phyloP scores from a whole-genome alignment of 2,888 invertebrate genomes.

The Mythimna vitellina region DNA sequence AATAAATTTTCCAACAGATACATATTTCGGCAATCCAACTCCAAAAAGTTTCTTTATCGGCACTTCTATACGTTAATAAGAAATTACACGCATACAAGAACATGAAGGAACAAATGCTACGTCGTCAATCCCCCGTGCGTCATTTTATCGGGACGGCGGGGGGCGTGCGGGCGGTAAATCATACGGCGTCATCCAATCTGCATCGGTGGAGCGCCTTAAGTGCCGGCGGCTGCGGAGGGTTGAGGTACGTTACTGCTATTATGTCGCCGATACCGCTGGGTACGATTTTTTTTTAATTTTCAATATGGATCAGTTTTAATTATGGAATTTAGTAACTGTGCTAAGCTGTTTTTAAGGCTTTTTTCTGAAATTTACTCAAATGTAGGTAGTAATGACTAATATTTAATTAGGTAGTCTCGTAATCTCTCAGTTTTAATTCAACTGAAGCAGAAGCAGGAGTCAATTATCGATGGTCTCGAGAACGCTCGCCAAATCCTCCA shows the following conservation, averaged over 20 bases:
- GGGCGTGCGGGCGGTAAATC: constrained; percentile 69
- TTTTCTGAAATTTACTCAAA: not conserved
- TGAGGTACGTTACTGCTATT: constrained; percentile 56
- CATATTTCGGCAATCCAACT: constrained; percentile 15
- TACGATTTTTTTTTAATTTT: constrained; percentile 26
- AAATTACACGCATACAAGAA: constrained; percentile 52
- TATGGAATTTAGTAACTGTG: not conserved
- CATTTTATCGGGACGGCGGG: constrained; percentile 64
- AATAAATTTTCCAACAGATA: not conserved
- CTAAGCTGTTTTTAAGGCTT: not conserved
- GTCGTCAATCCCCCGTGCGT: constrained; percentile 60
- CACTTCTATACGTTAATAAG: constrained; percentile 46
- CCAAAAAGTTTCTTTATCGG: constrained; percentile 24
- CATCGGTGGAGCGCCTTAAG: constrained; percentile 68
- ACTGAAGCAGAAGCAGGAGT: not conserved
- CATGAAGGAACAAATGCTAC: constrained; percentile 51
- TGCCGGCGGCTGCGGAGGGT: constrained; percentile 58
- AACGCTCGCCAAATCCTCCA: too few relatives aligned
- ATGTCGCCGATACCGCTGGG: constrained; percentile 16
- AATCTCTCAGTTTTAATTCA: too few relatives aligned
- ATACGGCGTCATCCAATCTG: constrained; percentile 73
- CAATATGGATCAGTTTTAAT: constrained; percentile 12
- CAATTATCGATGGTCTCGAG: too few relatives aligned
- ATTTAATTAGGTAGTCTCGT: too few relatives aligned
- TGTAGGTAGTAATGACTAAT: too few relatives aligned